Evolutionary conservation across 2,888 invertebrate genomes (phyloP).

Genomic region (Archips xylosteana): DNA sequence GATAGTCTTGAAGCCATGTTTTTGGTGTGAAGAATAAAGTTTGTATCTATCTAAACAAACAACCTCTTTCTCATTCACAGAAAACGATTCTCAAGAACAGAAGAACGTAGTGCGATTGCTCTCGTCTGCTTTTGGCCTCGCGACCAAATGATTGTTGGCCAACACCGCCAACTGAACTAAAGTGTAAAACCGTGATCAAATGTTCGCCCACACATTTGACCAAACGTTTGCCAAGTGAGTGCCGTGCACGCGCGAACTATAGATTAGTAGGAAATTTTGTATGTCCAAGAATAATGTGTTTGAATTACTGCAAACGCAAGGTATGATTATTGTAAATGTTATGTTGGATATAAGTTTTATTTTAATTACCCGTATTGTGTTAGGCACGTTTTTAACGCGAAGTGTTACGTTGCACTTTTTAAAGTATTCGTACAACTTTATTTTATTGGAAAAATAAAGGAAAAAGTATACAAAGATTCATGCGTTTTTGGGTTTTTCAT

Average conservation of each 20-base stretch:
- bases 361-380: not conserved
- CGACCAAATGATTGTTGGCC: constrained; percentile 71
- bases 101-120: constrained; percentile 93
- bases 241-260: constrained; percentile 15
- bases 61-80: constrained; percentile 68
- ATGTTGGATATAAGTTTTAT: constrained; percentile 10
- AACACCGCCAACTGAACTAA: constrained; percentile 18
- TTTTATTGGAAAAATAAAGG: not conserved
- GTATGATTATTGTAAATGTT: constrained; percentile 13
- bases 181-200: constrained; percentile 9
- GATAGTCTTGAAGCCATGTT: too few species aligned
- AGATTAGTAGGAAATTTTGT: constrained; percentile 31
- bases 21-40: too few species aligned
- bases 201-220: constrained; percentile 1
- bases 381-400: not conserved
- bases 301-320: not conserved
- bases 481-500: not conserved
- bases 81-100: constrained; percentile 90
- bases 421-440: not conserved
- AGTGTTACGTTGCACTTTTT: not conserved
- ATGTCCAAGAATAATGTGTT: constrained; percentile 22
- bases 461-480: not conserved
- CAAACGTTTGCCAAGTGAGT: constrained; percentile 23
- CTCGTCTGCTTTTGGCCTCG: constrained; percentile 91
- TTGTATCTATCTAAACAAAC: too few species aligned